Percentiles rank a stretch among this genome's conserved stretches.
Evolutionary conservation across 1,140 invertebrate species (phyloP).

Genomic region (Neuroterus valhalla): DNA sequence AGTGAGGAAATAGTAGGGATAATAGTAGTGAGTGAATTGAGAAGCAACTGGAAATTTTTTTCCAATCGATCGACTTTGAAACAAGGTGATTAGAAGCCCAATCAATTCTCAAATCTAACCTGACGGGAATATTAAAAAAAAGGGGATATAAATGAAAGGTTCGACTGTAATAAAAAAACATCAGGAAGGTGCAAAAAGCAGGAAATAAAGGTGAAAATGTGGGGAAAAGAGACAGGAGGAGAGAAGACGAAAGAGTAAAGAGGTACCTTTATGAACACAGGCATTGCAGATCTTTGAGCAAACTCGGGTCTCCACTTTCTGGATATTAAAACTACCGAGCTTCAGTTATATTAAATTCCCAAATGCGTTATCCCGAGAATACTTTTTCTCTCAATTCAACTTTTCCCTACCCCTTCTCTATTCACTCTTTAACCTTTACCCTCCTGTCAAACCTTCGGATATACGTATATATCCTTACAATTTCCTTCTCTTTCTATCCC

Average conservation of each 20-base stretch:
- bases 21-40: no score
- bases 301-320: constrained; percentile 19
- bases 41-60: no score
- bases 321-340: constrained; percentile 20
- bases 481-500: not conserved
- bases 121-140: no score
- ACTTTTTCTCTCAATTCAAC: not conserved
- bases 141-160: no score
- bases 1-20: no score
- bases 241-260: not conserved
- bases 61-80: no score
- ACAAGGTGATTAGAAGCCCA: no score
- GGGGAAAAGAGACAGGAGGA: not conserved
- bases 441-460: constrained; percentile 15
- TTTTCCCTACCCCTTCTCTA: not conserved
- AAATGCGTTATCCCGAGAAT: constrained; percentile 8
- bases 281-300: constrained; percentile 16
- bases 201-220: not conserved
- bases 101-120: no score
- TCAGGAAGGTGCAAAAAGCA: not conserved
- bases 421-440: constrained; percentile 14
- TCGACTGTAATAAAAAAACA: not conserved
- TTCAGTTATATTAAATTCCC: constrained; percentile 22
- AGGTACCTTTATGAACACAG: not conserved
- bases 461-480: constrained; percentile 1